Conservation (phyloP, 2,113 vertebrate genomes). For the Steatornis caripensis region DNA sequence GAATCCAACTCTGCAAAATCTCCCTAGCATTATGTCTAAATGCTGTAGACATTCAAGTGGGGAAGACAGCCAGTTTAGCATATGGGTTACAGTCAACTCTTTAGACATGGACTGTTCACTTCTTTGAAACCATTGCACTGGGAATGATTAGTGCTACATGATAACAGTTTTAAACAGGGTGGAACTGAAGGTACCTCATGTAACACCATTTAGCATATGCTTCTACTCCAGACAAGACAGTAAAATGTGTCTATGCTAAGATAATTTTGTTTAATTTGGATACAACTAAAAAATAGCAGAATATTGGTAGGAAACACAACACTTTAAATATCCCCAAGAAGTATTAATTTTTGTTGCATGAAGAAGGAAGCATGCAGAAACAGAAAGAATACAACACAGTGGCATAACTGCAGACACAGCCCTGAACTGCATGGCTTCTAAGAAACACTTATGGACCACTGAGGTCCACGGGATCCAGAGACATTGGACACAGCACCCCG, state of each 20-base stretch:
- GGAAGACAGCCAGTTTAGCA: neutral
- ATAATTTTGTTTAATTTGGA: neutral
- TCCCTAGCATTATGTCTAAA: neutral
- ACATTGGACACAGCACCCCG: rapidly evolving
- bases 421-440: neutral
- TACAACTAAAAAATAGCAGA: neutral
- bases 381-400: neutral
- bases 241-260: neutral
- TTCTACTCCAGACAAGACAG: neutral
- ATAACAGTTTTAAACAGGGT: neutral
- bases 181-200: neutral
- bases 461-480: neutral
- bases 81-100: neutral
- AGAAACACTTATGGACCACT: neutral
- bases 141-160: neutral
- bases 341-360: neutral
- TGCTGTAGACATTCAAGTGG: neutral
- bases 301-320: neutral
- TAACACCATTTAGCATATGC: neutral
- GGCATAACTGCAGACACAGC: neutral
- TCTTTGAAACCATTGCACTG: neutral
- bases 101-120: neutral
- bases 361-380: neutral
- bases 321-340: neutral
- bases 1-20: neutral